Conservation (phyloP, 2,888 invertebrate species). For the Dugesia japonica region DNA sequence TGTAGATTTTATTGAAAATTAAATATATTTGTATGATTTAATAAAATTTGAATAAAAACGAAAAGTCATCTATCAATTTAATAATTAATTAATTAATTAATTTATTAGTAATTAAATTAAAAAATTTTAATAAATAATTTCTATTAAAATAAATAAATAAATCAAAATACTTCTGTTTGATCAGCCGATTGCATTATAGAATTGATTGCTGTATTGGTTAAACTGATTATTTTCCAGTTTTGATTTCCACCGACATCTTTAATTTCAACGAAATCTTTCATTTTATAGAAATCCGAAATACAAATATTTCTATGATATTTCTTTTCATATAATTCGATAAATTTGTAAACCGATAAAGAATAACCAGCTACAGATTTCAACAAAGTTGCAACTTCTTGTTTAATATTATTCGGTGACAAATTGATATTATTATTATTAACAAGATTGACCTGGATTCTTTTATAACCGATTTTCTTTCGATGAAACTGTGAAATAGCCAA, state of each 20-base stretch:
- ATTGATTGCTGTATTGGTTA: background rate
- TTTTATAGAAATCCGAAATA: slow-evolving; percentile 50
- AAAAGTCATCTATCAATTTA: too few species aligned
- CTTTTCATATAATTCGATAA: slow-evolving; percentile 66
- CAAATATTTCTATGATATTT: slow-evolving; percentile 55
- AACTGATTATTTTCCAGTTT: slow-evolving; percentile 21
- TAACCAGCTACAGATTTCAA: slow-evolving; percentile 62
- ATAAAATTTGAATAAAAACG: too few species aligned
- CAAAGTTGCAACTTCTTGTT: slow-evolving; percentile 59
- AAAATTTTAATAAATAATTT: too few species aligned
- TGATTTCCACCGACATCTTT: slow-evolving; percentile 39
- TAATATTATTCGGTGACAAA: slow-evolving; percentile 38
- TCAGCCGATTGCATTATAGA: background rate
- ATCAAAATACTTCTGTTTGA: background rate
- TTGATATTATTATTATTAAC: slow-evolving; percentile 38
- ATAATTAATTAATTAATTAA: too few species aligned
- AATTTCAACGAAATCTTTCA: slow-evolving; percentile 64
- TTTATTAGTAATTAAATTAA: too few species aligned
- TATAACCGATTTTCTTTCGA: slow-evolving; percentile 64
- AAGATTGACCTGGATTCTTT: slow-evolving; percentile 58
- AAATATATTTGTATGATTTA: too few species aligned
- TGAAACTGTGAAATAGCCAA: slow-evolving; percentile 66
- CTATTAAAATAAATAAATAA: too few species aligned
- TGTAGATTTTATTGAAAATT: too few species aligned
- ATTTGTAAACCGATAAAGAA: slow-evolving; percentile 62